A percentile compares a stretch with the other conserved stretches of the same genome.
Conservation (phyloP, 2,888 invertebrate genomes). For the Drosophila borborema region DNA sequence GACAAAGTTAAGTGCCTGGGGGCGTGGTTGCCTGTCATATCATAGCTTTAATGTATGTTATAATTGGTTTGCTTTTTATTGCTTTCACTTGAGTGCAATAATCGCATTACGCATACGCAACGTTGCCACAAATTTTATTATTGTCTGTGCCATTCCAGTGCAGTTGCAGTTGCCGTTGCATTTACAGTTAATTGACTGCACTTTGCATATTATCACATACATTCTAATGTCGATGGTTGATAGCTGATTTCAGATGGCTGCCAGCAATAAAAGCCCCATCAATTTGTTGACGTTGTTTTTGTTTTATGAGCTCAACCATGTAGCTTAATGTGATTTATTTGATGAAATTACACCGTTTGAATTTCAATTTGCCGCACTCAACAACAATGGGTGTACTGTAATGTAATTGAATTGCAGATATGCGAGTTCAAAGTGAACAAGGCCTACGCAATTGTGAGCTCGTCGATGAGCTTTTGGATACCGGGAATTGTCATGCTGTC, state of each 20-base stretch:
- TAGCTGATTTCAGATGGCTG: background rate
- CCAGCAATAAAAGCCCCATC: constrained; percentile 8
- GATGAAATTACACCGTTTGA: constrained; percentile 18
- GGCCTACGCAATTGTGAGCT: constrained; percentile 94
- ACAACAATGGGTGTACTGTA: constrained; percentile 7
- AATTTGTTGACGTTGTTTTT: constrained; percentile 7
- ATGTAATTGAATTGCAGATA: constrained; percentile 77
- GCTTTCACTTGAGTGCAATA: constrained; percentile 55
- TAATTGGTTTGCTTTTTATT: constrained; percentile 70
- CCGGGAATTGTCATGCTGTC: constrained; percentile 96
- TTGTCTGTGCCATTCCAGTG: constrained; percentile 12
- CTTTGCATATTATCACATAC: constrained; percentile 35
- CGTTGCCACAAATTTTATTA: constrained; percentile 36
- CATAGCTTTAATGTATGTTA: constrained; percentile 47
- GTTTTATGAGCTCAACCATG: constrained; percentile 7
- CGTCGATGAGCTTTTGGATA: constrained; percentile 96
- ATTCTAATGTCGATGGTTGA: background rate
- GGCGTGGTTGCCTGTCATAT: constrained; percentile 20
- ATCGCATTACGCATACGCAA: constrained; percentile 66
- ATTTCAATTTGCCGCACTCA: constrained; percentile 13
- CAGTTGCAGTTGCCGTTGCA: background rate
- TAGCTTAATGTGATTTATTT: constrained; percentile 45
- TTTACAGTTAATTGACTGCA: constrained; percentile 47
- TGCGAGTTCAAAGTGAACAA: constrained; percentile 95
- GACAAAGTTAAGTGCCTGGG: constrained; percentile 20